phyloP scores from a whole-genome alignment of 2,888 invertebrate species.

The Choristoneura rosaceana region DNA sequence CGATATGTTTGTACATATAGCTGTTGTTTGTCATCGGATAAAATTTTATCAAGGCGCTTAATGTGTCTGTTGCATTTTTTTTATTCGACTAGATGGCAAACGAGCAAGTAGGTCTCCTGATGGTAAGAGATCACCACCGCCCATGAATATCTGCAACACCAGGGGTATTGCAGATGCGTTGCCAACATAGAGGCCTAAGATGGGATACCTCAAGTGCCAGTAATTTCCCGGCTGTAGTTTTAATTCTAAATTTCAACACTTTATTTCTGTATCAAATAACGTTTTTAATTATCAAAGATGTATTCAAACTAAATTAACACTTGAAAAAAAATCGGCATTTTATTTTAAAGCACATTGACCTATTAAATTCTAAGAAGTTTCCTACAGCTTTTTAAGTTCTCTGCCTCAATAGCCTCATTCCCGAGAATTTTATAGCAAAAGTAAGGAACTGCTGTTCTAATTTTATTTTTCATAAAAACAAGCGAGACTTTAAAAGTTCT shows the following conservation, averaged over 20 bases:
- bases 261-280: too few relatives aligned
- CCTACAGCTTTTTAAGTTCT: neutral
- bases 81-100: too few relatives aligned
- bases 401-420: conserved; percentile 1
- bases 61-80: too few relatives aligned
- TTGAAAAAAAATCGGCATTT: neutral
- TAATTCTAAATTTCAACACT: too few relatives aligned
- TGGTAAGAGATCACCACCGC: too few relatives aligned
- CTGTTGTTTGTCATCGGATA: neutral
- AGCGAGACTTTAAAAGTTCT: conserved; percentile 45
- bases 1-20: neutral
- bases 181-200: too few relatives aligned
- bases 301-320: neutral
- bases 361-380: conserved; percentile 1
- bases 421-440: conserved; percentile 62
- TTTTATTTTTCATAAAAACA: conserved; percentile 49
- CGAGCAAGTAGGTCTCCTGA: too few relatives aligned
- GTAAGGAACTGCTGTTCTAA: conserved; percentile 57
- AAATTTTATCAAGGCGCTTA: neutral
- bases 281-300: neutral
- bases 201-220: too few relatives aligned
- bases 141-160: too few relatives aligned
- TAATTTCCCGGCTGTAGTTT: too few relatives aligned
- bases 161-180: too few relatives aligned
- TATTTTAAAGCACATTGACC: conserved; percentile 6